These are phyloP conservation scores for Ivindomyrus marchei DNA, from an alignment of 2,113 vertebrate species.

Conservation along the genomic window DNA sequence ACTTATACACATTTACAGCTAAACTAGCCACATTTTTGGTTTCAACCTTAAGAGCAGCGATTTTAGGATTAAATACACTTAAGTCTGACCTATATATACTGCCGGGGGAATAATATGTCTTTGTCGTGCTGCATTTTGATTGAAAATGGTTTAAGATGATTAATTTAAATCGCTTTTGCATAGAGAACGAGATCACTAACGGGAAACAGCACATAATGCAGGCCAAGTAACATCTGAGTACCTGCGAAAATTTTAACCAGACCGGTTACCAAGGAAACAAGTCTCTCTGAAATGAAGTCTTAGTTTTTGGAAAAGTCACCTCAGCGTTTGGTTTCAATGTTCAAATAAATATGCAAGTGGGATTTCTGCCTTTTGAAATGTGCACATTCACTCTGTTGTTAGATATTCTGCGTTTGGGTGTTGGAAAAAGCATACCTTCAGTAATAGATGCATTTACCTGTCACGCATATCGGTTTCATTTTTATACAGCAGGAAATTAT, in stretches of 20 bases:
- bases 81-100: not conserved
- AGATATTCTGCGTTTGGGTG: not conserved
- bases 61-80: not conserved
- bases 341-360: not conserved
- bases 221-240: constrained; percentile 23
- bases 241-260: constrained; percentile 35
- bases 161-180: not conserved
- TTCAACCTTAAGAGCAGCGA: not conserved
- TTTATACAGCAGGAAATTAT: constrained; percentile 22
- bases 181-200: constrained; percentile 16
- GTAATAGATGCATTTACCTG: not conserved
- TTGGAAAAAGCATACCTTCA: not conserved
- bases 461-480: constrained; percentile 29
- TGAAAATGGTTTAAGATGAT: not conserved
- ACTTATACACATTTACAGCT: not conserved
- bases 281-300: constrained; percentile 37
- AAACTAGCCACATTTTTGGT: not conserved
- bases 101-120: not conserved
- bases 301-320: not conserved
- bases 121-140: not conserved
- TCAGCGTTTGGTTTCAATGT: not conserved
- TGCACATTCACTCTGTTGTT: not conserved
- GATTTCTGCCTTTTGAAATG: not conserved
- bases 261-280: constrained; percentile 65
- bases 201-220: constrained; percentile 15